Percentiles rank a stretch among this genome's conserved stretches.
These are phyloP conservation scores for Drosophila austrosaltans DNA, from an alignment of 2,888 invertebrate genomes.

Conservation along the genomic window DNA sequence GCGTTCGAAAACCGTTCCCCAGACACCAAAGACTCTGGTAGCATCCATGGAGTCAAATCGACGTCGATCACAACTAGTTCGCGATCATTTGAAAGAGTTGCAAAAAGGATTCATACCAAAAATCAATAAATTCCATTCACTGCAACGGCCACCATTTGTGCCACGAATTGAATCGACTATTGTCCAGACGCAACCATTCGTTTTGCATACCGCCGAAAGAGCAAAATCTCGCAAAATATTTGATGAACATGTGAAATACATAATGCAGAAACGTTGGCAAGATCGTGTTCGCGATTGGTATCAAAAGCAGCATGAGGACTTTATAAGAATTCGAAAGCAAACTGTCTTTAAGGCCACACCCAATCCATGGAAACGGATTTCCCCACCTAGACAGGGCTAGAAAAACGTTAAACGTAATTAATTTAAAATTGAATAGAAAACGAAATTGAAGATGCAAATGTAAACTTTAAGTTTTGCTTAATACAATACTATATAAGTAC, in stretches of 20 bases:
- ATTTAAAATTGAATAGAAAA: no score
- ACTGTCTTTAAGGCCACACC: slow-evolving; percentile 63
- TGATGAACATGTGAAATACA: slow-evolving; percentile 23
- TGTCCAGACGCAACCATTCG: slow-evolving; percentile 49
- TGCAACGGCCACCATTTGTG: slow-evolving; percentile 52
- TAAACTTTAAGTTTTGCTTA: not conserved
- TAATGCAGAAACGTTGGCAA: slow-evolving; percentile 27
- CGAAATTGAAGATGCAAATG: not conserved
- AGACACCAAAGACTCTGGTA: slow-evolving; percentile 49
- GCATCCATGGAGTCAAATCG: slow-evolving; percentile 33
- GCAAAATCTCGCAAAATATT: slow-evolving; percentile 41
- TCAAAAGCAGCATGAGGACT: slow-evolving; percentile 27
- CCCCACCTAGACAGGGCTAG: not conserved
- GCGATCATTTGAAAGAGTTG: not conserved
- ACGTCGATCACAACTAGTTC: slow-evolving; percentile 21
- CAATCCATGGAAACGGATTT: slow-evolving; percentile 46
- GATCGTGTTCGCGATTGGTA: slow-evolving; percentile 14
- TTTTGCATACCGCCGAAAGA: slow-evolving; percentile 40
- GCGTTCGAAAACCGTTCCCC: slow-evolving; percentile 43
- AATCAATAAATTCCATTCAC: slow-evolving; percentile 13
- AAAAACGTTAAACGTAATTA: not conserved
- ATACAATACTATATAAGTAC: no score
- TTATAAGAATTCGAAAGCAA: slow-evolving; percentile 28
- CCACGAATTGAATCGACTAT: slow-evolving; percentile 44
- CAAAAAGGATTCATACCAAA: slow-evolving; percentile 1